A percentile compares a stretch with the other conserved stretches of the same genome.
These are phyloP conservation scores for Hyppa rectilinea DNA, from an alignment of 2,888 invertebrate genomes.

Conservation along the genomic window DNA sequence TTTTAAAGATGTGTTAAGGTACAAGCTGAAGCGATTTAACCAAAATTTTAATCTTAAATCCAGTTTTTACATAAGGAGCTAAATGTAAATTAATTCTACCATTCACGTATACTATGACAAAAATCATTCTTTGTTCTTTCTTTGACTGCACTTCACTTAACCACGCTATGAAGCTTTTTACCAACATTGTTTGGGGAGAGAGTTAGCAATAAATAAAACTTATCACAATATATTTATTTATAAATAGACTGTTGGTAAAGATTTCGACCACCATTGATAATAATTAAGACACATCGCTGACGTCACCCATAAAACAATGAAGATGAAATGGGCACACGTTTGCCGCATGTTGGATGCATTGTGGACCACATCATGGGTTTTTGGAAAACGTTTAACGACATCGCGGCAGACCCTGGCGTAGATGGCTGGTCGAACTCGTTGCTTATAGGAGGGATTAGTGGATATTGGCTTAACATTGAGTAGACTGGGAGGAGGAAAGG, in stretches of 20 bases:
- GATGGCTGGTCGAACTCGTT: background rate
- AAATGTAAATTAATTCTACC: background rate
- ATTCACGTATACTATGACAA: background rate
- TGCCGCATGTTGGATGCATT: background rate
- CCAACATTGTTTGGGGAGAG: background rate
- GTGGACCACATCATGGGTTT: background rate
- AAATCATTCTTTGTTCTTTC: background rate
- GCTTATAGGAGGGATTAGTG: background rate
- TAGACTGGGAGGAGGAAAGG: background rate
- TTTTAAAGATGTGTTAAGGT: constrained; percentile 57
- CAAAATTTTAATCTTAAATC: background rate
- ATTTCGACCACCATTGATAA: background rate
- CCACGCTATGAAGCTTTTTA: background rate
- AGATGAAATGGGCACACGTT: background rate
- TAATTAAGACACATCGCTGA: background rate
- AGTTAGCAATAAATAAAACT: background rate
- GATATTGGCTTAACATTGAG: background rate
- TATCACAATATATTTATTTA: background rate
- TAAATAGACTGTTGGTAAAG: background rate
- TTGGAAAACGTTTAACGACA: background rate
- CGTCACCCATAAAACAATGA: background rate
- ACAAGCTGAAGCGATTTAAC: constrained; percentile 27
- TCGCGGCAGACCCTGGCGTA: background rate
- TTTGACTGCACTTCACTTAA: background rate
- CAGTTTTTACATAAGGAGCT: background rate